phyloP scores from a whole-genome alignment of 2,797 vertebrate genomes.

The Squalus acanthias region DNA sequence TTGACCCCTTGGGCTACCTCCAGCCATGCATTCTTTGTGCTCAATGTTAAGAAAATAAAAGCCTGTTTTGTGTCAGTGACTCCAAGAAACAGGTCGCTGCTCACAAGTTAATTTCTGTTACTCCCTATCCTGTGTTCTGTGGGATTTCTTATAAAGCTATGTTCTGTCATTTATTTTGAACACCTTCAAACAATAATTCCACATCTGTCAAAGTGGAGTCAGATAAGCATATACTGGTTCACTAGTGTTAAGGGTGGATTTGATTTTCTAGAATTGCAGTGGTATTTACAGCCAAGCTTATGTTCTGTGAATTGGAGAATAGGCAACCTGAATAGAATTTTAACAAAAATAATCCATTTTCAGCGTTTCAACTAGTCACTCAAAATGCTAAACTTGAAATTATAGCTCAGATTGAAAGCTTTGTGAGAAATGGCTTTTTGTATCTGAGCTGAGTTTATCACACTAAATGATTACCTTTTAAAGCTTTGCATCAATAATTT shows the following conservation, averaged over 20 bases:
- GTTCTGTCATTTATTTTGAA: constrained; percentile 45
- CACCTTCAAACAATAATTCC: constrained; percentile 46
- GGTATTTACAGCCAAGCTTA: constrained; percentile 53
- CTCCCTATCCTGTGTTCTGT: constrained; percentile 42
- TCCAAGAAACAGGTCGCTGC: constrained; percentile 50
- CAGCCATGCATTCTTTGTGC: too few species aligned
- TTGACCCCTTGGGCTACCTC: too few species aligned
- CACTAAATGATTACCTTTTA: constrained; percentile 47
- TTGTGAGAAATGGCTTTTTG: constrained; percentile 41
- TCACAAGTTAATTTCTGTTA: constrained; percentile 41
- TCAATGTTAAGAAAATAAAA: constrained; percentile 58
- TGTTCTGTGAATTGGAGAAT: constrained; percentile 49
- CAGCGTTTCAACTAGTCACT: constrained; percentile 44
- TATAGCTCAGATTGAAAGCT: constrained; percentile 46
- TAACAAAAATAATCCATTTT: constrained; percentile 50
- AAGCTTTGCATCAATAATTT: constrained; percentile 49
- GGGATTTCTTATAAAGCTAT: constrained; percentile 43
- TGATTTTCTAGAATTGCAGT: constrained; percentile 47
- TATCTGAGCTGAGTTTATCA: constrained; percentile 29
- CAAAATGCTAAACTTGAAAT: constrained; percentile 54
- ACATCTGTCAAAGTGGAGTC: constrained; percentile 51
- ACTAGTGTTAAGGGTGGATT: constrained; percentile 53
- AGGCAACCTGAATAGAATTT: constrained; percentile 56
- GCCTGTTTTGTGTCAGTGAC: constrained; percentile 54
- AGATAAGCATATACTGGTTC: constrained; percentile 48